Evolutionary conservation across 2,888 invertebrate genomes (phyloP).

Genomic region (Brassicogethes aeneus): DNA sequence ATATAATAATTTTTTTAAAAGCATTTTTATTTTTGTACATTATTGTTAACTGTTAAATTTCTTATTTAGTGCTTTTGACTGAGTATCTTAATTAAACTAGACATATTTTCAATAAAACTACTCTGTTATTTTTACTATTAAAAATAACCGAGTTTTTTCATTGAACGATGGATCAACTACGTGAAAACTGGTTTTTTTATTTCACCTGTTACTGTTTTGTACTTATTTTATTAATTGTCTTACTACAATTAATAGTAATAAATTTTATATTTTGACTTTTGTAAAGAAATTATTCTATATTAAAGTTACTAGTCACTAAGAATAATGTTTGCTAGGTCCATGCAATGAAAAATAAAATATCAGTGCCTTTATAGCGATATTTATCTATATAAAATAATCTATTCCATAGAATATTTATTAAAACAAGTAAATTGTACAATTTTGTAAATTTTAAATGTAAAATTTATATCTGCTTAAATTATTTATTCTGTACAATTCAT

Average conservation of each 20-base stretch:
- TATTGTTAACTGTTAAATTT: background rate
- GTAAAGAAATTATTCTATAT: conserved; percentile 11
- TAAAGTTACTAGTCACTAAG: conserved; percentile 21
- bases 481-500: background rate
- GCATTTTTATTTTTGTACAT: conserved; percentile 18
- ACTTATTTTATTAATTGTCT: conserved; percentile 21
- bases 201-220: no score
- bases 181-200: no score
- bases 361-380: conserved; percentile 26
- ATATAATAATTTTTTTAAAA: conserved; percentile 8
- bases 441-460: conserved; percentile 26
- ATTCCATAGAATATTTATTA: conserved; percentile 21
- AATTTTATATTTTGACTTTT: conserved; percentile 10
- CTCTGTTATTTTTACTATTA: no score
- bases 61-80: background rate
- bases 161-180: no score
- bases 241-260: conserved; percentile 18
- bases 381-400: conserved; percentile 22
- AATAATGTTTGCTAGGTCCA: conserved; percentile 6
- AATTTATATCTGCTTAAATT: conserved; percentile 10
- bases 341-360: conserved; percentile 12
- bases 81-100: background rate
- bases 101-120: background rate
- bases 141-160: no score
- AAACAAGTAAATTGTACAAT: conserved; percentile 25